phyloP scores from a whole-genome alignment of 2,888 invertebrate genomes.

The Leptopilina syphax region DNA sequence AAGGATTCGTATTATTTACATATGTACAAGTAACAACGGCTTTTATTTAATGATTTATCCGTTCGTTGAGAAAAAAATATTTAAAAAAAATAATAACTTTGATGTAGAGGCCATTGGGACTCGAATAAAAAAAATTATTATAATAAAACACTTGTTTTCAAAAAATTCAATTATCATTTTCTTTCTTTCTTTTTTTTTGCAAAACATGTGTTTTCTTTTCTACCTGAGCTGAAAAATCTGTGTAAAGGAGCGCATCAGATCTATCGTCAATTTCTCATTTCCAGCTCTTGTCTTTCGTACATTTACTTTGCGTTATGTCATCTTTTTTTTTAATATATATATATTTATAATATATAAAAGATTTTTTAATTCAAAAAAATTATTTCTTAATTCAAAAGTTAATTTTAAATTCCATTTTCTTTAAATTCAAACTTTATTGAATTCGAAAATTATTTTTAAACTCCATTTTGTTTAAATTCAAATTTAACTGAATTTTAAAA shows the following conservation, averaged over 20 bases:
- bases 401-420: no score
- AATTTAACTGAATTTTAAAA: no score
- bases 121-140: slow-evolving; percentile 38
- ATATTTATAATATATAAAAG: no score
- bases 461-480: no score
- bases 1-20: slow-evolving; percentile 75
- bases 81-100: slow-evolving; percentile 49
- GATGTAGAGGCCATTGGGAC: slow-evolving; percentile 50
- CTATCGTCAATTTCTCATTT: slow-evolving; percentile 47
- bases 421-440: no score
- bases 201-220: slow-evolving; percentile 6
- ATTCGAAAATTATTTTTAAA: no score
- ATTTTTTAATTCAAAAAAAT: no score
- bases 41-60: slow-evolving; percentile 62
- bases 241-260: slow-evolving; percentile 45
- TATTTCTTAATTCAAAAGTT: no score
- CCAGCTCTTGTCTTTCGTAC: slow-evolving; percentile 36
- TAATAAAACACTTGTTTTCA: slow-evolving; percentile 40
- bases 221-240: slow-evolving; percentile 21
- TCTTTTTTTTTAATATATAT: not conserved
- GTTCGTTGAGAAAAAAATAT: slow-evolving; percentile 53
- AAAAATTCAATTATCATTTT: not conserved
- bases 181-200: not conserved
- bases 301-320: not conserved
- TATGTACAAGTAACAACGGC: slow-evolving; percentile 75